These are phyloP conservation scores for Heterochromis multidens DNA, from an alignment of 2,113 vertebrate species.

Conservation along the genomic window DNA sequence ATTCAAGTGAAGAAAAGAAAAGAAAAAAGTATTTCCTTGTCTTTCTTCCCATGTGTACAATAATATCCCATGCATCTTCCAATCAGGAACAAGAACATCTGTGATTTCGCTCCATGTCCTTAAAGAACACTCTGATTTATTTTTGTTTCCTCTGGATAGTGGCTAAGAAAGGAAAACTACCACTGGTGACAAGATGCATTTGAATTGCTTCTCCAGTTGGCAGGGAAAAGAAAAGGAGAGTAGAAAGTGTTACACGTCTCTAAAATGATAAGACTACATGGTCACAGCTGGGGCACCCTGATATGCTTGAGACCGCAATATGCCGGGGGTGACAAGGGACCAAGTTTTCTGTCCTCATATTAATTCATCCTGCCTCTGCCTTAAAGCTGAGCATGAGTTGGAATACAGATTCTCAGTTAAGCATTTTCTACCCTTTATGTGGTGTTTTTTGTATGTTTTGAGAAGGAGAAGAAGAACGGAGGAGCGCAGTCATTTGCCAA, in stretches of 20 bases:
- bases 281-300: conserved; percentile 66
- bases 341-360: conserved; percentile 45
- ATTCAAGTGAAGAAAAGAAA: not conserved
- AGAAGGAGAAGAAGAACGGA: not conserved
- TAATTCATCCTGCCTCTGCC: conserved; percentile 47
- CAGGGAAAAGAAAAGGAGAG: conserved; percentile 7
- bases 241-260: conserved; percentile 52
- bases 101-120: conserved; percentile 38
- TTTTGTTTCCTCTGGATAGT: conserved; percentile 11
- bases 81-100: conserved; percentile 15
- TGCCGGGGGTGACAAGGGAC: conserved; percentile 52
- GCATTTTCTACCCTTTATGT: conserved; percentile 19
- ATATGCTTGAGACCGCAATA: conserved; percentile 70
- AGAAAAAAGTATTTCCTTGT: not conserved
- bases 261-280: conserved; percentile 60
- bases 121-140: conserved; percentile 37
- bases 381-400: conserved; percentile 28
- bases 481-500: not conserved
- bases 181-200: conserved; percentile 30
- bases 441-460: conserved; percentile 18
- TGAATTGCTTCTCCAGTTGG: conserved; percentile 46
- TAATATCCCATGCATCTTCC: not conserved
- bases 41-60: not conserved
- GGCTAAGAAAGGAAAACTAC: conserved; percentile 9
- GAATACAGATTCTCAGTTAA: conserved; percentile 57